phyloP scores from a whole-genome alignment of 2,113 vertebrate species.

The Dromas ardeola region DNA sequence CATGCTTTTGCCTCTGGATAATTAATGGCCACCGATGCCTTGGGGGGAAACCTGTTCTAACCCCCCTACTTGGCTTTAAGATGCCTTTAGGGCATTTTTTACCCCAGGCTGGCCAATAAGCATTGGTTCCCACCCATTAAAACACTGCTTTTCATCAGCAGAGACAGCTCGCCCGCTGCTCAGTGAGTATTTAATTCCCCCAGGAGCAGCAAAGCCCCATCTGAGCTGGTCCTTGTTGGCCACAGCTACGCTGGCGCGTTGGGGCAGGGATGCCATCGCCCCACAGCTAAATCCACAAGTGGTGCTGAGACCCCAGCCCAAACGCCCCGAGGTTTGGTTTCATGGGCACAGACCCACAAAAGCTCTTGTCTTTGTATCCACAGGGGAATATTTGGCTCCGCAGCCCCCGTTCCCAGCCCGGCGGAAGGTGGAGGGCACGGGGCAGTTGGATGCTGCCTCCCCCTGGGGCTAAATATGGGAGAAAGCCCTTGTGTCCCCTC shows the following conservation, averaged over 20 bases:
- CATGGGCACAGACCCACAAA: rapidly evolving
- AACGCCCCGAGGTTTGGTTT: neutral
- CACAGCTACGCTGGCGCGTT: rapidly evolving
- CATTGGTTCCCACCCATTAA: neutral
- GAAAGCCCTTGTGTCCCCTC: neutral
- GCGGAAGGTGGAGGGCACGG: neutral
- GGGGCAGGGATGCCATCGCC: neutral
- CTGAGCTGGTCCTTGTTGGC: neutral
- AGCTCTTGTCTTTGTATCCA: neutral
- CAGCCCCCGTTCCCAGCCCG: rapidly evolving
- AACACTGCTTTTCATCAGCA: neutral
- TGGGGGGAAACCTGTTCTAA: neutral
- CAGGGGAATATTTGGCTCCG: neutral
- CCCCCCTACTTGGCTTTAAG: neutral
- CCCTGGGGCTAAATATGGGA: no score
- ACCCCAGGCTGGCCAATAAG: neutral
- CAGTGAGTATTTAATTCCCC: neutral
- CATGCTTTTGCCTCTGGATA: neutral
- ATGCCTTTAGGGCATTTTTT: neutral
- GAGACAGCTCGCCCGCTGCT: rapidly evolving
- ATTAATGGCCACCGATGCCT: neutral
- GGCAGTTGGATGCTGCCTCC: neutral
- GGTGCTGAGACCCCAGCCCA: neutral
- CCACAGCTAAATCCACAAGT: neutral
- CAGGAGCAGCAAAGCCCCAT: neutral